A percentile compares a stretch with the other conserved stretches of the same genome.
Evolutionary conservation across 2,113 vertebrate genomes (phyloP).

Genomic region (Peucedramus taeniatus): DNA sequence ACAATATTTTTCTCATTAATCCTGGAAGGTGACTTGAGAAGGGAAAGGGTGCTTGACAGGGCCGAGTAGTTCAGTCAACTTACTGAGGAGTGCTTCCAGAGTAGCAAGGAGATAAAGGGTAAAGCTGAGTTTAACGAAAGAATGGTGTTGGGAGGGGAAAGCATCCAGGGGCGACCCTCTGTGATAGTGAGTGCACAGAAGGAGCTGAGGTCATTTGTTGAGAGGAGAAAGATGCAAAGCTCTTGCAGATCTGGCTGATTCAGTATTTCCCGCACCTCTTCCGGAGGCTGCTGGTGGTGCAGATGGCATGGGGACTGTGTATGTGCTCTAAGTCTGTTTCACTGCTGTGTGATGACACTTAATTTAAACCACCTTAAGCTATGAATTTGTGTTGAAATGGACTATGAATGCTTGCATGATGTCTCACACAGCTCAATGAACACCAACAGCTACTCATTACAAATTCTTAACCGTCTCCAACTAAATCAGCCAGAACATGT

Average conservation of each 20-base stretch:
- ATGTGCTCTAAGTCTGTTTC: neutral
- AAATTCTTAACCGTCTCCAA: neutral
- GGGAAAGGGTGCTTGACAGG: accelerated
- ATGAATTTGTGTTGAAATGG: neutral
- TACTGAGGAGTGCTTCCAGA: neutral
- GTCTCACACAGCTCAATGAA: neutral
- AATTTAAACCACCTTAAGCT: constrained; percentile 1
- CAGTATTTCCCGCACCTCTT: neutral
- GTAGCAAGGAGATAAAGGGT: neutral
- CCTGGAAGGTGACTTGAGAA: neutral
- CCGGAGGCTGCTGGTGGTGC: neutral
- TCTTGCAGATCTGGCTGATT: neutral
- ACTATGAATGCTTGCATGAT: neutral
- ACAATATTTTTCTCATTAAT: neutral
- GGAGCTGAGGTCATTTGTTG: neutral
- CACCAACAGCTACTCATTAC: neutral
- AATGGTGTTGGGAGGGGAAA: neutral
- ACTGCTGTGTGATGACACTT: neutral
- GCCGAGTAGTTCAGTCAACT: neutral
- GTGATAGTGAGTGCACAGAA: too few relatives aligned
- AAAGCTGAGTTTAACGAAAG: neutral
- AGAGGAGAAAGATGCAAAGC: neutral
- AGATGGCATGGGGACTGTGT: neutral
- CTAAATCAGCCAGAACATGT: neutral
- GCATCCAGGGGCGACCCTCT: neutral